Evolutionary conservation across 2,888 invertebrate species (phyloP).

Genomic region (Melitaea athalia): DNA sequence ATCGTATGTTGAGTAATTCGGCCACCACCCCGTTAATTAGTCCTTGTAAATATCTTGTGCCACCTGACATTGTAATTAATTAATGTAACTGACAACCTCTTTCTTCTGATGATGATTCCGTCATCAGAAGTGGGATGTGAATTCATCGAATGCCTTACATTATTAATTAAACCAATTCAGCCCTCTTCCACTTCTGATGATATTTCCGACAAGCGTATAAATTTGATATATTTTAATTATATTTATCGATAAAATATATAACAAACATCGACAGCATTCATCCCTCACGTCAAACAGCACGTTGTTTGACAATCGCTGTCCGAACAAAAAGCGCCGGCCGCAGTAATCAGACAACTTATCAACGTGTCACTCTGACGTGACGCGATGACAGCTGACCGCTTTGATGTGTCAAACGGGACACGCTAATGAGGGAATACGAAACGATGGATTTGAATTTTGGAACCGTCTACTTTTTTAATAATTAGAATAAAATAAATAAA

Average conservation of each 20-base stretch:
- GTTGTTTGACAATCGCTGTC: constrained; percentile 59
- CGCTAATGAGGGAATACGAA: constrained; percentile 11
- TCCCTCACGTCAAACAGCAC: constrained; percentile 5
- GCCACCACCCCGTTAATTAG: no score
- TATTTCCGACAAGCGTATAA: no score
- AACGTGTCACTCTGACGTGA: constrained; percentile 56
- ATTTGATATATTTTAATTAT: no score
- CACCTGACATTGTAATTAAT: no score
- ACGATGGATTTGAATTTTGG: constrained; percentile 6
- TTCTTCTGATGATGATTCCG: no score
- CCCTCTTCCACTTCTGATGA: no score
- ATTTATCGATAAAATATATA: not conserved
- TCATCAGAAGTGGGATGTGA: no score
- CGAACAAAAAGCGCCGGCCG: constrained; percentile 50
- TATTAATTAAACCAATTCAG: no score
- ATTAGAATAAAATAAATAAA: not conserved
- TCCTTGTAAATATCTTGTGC: no score
- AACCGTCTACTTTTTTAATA: not conserved
- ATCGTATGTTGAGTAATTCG: no score
- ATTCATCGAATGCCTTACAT: no score
- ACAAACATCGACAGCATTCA: not conserved
- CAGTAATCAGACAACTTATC: constrained; percentile 69
- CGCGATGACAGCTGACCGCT: constrained; percentile 58
- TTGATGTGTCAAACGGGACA: constrained; percentile 63
- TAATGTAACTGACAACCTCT: no score